Evolutionary conservation across 2,113 vertebrate genomes (phyloP).

Genomic region (Acinonyx jubatus): DNA sequence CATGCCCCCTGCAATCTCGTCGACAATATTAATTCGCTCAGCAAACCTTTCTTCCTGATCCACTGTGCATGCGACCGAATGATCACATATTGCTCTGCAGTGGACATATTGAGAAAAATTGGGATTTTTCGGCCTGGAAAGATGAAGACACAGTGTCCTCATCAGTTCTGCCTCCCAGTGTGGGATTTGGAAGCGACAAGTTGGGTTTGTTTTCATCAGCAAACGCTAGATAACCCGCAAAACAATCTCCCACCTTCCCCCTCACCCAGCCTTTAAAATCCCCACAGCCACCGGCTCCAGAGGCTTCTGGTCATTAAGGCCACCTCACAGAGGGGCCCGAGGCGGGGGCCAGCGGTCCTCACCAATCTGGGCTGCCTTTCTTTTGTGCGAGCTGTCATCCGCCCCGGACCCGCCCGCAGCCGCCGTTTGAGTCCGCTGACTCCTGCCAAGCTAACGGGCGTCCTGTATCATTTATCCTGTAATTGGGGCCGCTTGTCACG

Average conservation of each 20-base stretch:
- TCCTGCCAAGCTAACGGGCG: slow-evolving; percentile 20
- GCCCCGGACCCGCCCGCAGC: background rate
- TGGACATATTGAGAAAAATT: slow-evolving; percentile 49
- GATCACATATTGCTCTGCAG: background rate
- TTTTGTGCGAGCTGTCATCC: background rate
- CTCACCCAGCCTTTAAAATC: background rate
- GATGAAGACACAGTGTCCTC: slow-evolving; percentile 41
- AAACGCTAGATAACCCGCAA: background rate
- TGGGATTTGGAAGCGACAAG: background rate
- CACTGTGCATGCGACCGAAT: background rate
- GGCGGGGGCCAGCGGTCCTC: background rate
- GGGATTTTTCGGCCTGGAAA: slow-evolving; percentile 20
- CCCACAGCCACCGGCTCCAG: background rate
- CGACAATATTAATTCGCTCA: background rate
- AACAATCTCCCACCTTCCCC: background rate
- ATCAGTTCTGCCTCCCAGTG: background rate
- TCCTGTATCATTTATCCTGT: slow-evolving; percentile 58
- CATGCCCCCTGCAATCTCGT: slow-evolving; percentile 72
- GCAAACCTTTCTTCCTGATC: slow-evolving; percentile 16
- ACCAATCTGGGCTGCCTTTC: background rate
- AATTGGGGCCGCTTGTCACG: slow-evolving; percentile 42
- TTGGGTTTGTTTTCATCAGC: background rate
- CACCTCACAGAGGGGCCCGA: background rate
- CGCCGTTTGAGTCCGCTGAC: background rate
- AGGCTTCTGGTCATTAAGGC: background rate